A percentile compares a stretch with the other conserved stretches of the same genome.
phyloP scores from a whole-genome alignment of 1,140 invertebrate genomes.

The Ostrea denselamellosa region DNA sequence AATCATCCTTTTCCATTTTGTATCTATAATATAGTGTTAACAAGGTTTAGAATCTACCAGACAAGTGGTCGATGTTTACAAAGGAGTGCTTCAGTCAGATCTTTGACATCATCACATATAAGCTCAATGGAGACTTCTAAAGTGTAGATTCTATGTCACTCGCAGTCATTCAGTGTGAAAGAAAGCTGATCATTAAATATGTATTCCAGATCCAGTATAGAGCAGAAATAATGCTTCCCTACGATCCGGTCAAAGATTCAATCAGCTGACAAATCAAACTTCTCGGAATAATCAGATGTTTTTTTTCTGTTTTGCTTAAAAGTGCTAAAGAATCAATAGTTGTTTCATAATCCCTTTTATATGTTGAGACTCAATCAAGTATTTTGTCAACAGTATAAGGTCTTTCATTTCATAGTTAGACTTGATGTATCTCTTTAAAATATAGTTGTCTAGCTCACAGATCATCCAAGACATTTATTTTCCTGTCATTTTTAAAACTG shows the following conservation, averaged over 20 bases:
- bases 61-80: background rate
- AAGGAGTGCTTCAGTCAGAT: background rate
- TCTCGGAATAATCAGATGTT: slow-evolving; percentile 1
- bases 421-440: background rate
- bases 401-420: background rate
- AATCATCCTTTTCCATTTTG: slow-evolving; percentile 12
- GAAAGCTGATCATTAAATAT: slow-evolving; percentile 23
- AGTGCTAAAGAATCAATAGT: slow-evolving; percentile 19
- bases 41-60: background rate
- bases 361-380: background rate
- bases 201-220: background rate
- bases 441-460: background rate
- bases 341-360: slow-evolving; percentile 31
- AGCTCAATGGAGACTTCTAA: slow-evolving; percentile 25
- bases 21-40: background rate
- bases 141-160: slow-evolving; percentile 13
- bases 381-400: background rate
- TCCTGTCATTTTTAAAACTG: slow-evolving; percentile 18
- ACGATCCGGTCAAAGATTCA: background rate
- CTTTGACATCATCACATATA: slow-evolving; percentile 23
- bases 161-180: slow-evolving; percentile 34
- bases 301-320: background rate
- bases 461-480: slow-evolving; percentile 21
- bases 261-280: slow-evolving; percentile 2
- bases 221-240: background rate